Evolutionary conservation across 2,113 vertebrate genomes (phyloP).

Genomic region (Carettochelys insculpta): DNA sequence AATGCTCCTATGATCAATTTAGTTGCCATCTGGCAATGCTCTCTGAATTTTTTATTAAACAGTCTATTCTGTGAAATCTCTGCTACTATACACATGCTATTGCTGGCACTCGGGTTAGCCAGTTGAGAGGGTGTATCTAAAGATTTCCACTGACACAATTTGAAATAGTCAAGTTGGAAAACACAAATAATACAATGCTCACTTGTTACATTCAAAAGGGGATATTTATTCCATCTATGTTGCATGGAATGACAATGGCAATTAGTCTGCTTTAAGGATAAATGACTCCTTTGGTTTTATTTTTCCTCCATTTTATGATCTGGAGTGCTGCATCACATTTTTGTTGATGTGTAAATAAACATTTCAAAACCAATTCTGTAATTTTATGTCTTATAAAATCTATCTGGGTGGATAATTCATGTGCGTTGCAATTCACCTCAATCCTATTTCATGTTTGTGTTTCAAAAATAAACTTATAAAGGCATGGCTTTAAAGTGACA

Average conservation of each 20-base stretch:
- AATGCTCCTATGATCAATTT: background rate
- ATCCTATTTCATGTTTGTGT: slow-evolving; percentile 48
- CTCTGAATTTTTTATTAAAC: background rate
- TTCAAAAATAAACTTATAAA: background rate
- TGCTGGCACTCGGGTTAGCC: background rate
- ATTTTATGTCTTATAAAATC: background rate
- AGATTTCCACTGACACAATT: background rate
- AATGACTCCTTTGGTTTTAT: background rate
- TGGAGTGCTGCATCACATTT: background rate
- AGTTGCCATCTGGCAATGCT: background rate
- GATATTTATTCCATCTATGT: background rate
- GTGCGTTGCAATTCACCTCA: background rate
- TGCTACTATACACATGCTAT: background rate
- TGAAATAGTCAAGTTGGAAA: background rate
- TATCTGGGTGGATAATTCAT: background rate
- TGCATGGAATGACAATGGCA: background rate
- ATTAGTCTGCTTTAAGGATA: background rate
- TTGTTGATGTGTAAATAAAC: background rate
- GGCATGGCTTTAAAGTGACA: slow-evolving; percentile 14
- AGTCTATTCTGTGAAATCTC: background rate
- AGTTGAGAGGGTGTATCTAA: background rate
- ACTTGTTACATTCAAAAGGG: background rate
- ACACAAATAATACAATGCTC: background rate
- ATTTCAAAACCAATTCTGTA: background rate
- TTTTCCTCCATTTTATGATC: background rate